phyloP scores from a whole-genome alignment of 2,888 invertebrate genomes.

The Argyra leucocephala region DNA sequence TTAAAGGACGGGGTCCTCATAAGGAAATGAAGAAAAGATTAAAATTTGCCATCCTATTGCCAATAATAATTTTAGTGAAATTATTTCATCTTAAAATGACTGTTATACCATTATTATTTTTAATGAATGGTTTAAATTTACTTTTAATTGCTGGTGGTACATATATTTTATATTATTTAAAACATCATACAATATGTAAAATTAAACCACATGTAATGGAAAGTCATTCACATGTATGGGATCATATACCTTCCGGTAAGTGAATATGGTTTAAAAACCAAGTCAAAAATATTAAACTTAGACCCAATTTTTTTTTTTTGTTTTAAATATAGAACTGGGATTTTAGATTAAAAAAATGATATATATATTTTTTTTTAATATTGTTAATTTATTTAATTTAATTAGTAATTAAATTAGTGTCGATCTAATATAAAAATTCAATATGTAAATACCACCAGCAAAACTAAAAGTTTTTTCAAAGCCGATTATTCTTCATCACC shows the following conservation, averaged over 20 bases:
- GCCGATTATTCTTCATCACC: background rate
- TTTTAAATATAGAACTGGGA: no score
- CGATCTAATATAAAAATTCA: no score
- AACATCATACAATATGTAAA: slow-evolving; percentile 40
- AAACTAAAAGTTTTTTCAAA: background rate
- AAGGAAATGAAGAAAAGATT: slow-evolving; percentile 30
- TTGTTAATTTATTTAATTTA: no score
- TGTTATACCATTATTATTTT: slow-evolving; percentile 33
- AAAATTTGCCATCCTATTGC: slow-evolving; percentile 37
- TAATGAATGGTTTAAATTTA: slow-evolving; percentile 36
- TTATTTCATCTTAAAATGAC: slow-evolving; percentile 40
- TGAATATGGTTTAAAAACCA: background rate
- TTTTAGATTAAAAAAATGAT: no score
- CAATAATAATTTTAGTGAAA: slow-evolving; percentile 39
- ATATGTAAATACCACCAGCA: slow-evolving; percentile 5
- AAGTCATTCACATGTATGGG: slow-evolving; percentile 39
- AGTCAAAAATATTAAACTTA: no score
- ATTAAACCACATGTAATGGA: slow-evolving; percentile 40
- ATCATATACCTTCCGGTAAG: slow-evolving; percentile 36
- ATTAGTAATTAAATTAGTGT: no score
- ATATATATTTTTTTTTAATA: no score
- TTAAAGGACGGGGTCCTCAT: slow-evolving; percentile 23
- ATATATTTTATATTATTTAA: slow-evolving; percentile 39
- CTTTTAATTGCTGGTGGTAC: slow-evolving; percentile 35
- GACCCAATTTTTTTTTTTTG: no score